Evolutionary conservation across 2,113 vertebrate genomes (phyloP), one percentile per base, ranked within the genome.

Genomic region (Cinclus cinclus): DNA sequence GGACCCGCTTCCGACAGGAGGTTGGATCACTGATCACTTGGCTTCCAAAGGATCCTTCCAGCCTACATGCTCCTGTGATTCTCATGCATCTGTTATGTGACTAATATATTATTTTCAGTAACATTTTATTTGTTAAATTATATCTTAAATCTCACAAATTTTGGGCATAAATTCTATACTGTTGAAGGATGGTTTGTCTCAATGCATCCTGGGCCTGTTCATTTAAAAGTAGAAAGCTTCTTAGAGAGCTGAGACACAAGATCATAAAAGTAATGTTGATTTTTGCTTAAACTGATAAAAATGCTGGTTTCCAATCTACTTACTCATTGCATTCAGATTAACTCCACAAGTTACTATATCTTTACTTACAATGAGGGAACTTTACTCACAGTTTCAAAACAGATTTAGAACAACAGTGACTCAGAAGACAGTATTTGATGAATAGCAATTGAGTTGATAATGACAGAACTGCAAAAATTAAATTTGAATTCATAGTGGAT

Each of bases 331-430:
- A 68, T 65, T 96, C 22, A 10, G 63, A 92, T 92, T 84, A 83
- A 87, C 49, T 85, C 52, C 37, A 85, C 24, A 25, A 89, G 49
- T 85, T 94, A 87, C 58, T 81, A 14, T 52, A 65, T 67, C 70
- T 89, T 92, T 86, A 75, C 74, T 89, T 89, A 85, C 22, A 79
- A 33, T 44, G 58, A 83, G 22, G 80, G 56, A 96, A 92, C n/a
- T 93, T 94, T 83, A 22, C 87, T 91, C 86, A 78, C 41, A 78
- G 68, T 95, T 90, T 97, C 82, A 88, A 95, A 95, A 94, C 87
- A 96, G 85, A 91, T 93, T 96, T 95, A 94, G 68, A 95, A 62
- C 23, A 95, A 93, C 79, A 95, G 80, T 94, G 91, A 90, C 75
- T 96, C 86, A 91, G 75, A 85, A 95, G 85, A 92, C 52, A 79